A percentile compares a stretch with the other conserved stretches of the same genome.
Conservation (phyloP, 2,113 vertebrate species). For the Pao palembangensis region DNA sequence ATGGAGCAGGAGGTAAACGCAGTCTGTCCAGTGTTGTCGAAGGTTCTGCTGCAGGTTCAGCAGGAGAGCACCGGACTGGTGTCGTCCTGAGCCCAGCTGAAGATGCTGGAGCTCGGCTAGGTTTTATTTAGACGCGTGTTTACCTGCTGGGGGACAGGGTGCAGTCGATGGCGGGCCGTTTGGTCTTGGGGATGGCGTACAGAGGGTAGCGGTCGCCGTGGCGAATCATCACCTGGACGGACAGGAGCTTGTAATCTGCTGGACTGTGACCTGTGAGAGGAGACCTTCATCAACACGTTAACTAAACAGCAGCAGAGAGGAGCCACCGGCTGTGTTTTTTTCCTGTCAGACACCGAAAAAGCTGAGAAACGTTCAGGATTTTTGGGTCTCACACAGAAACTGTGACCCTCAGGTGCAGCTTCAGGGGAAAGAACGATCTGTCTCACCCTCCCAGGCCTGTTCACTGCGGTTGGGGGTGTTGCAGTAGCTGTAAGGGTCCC, state of each 20-base stretch:
- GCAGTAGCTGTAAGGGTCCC: slow-evolving; percentile 88
- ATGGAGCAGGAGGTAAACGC: too few species aligned
- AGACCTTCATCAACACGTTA: neutral
- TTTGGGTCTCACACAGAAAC: too few species aligned
- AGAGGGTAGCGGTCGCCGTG: slow-evolving; percentile 95
- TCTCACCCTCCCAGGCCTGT: slow-evolving; percentile 90
- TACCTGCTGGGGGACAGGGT: slow-evolving; percentile 85
- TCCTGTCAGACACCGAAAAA: too few species aligned
- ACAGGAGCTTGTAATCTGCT: slow-evolving; percentile 88
- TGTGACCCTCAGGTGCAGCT: too few species aligned
- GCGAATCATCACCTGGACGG: slow-evolving; percentile 93
- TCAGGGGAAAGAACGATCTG: too few species aligned
- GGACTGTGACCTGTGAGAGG: slow-evolving; percentile 85
- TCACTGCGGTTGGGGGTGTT: slow-evolving; percentile 85
- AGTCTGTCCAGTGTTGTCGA: neutral
- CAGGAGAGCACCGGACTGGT: too few species aligned
- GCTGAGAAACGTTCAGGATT: too few species aligned
- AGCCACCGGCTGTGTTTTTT: neutral
- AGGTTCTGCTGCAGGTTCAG: slow-evolving; percentile 9
- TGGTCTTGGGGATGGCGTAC: slow-evolving; percentile 93
- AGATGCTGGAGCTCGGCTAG: neutral
- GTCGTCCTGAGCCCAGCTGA: neutral
- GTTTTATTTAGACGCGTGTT: neutral
- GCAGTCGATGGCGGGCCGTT: slow-evolving; percentile 91
- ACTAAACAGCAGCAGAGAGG: neutral